Conservation (phyloP, 2,797 vertebrate genomes). For the Sebastes jordani region DNA sequence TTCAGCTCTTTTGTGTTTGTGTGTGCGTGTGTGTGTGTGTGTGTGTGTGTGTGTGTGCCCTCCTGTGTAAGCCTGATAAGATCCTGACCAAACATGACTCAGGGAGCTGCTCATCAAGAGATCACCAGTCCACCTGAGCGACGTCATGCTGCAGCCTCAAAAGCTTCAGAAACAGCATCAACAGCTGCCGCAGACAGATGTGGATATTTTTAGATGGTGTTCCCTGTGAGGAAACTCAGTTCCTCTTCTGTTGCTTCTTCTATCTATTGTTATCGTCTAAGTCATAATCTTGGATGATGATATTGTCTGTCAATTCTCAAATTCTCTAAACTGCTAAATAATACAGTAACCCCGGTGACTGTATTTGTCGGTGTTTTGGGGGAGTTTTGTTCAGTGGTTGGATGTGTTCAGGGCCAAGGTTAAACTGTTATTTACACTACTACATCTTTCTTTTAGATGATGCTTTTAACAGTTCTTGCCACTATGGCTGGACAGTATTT, state of each 20-base stretch:
- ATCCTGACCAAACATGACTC: constrained; percentile 57
- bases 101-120: constrained; percentile 35
- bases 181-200: constrained; percentile 19
- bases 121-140: constrained; percentile 47
- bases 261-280: constrained; percentile 31
- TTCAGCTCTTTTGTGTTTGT: constrained; percentile 24
- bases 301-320: neutral
- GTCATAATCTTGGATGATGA: constrained; percentile 12
- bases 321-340: neutral
- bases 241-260: constrained; percentile 25
- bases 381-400: neutral
- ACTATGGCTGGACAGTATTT: neutral
- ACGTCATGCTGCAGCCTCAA: constrained; percentile 53
- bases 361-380: neutral
- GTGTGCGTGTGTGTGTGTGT: neutral
- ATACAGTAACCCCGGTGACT: neutral
- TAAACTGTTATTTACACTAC: neutral
- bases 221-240: constrained; percentile 49
- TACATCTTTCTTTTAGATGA: neutral
- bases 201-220: constrained; percentile 57
- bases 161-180: constrained; percentile 22
- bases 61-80: constrained; percentile 50
- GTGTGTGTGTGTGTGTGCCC: neutral
- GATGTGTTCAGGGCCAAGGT: neutral
- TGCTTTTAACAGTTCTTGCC: neutral